A percentile compares a stretch with the other conserved stretches of the same genome.
phyloP scores from a whole-genome alignment of 2,888 invertebrate species.

The Antheraea assamensis region DNA sequence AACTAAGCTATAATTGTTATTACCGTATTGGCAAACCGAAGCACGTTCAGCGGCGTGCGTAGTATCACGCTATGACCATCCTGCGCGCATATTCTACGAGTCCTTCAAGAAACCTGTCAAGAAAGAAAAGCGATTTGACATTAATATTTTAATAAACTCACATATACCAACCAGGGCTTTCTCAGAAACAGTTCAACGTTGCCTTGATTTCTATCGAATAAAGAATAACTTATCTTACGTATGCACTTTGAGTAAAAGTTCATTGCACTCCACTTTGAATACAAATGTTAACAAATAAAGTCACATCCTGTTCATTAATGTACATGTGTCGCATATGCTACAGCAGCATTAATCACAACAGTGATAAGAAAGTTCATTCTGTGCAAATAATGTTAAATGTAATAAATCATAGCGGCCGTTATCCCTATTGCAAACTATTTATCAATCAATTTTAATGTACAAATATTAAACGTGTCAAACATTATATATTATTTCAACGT shows the following conservation, averaged over 20 bases:
- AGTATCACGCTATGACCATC: conserved; percentile 41
- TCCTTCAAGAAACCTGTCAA: conserved; percentile 46
- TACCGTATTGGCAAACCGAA: conserved; percentile 43
- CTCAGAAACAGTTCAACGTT: conserved; percentile 5
- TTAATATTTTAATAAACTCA: conserved; percentile 36
- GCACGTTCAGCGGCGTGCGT: conserved; percentile 49
- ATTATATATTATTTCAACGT: conserved; percentile 26
- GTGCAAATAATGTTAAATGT: conserved; percentile 54
- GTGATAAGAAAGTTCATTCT: conserved; percentile 63
- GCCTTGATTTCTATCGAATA: conserved; percentile 9
- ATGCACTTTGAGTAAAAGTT: conserved; percentile 27
- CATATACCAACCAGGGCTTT: conserved; percentile 22
- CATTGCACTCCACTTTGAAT: conserved; percentile 30
- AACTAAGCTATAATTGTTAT: conserved; percentile 14
- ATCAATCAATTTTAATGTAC: conserved; percentile 51
- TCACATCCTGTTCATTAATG: conserved; percentile 55
- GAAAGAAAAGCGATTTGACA: conserved; percentile 31
- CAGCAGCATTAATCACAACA: conserved; percentile 68
- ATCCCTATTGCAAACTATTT: conserved; percentile 47
- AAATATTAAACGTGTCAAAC: conserved; percentile 43
- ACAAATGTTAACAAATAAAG: conserved; percentile 22
- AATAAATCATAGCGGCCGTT: conserved; percentile 68
- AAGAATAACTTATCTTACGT: conserved; percentile 22
- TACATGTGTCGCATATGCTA: conserved; percentile 52
- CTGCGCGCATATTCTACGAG: conserved; percentile 48